phyloP scores from a whole-genome alignment of 2,888 invertebrate genomes.

The Agrochola macilenta region DNA sequence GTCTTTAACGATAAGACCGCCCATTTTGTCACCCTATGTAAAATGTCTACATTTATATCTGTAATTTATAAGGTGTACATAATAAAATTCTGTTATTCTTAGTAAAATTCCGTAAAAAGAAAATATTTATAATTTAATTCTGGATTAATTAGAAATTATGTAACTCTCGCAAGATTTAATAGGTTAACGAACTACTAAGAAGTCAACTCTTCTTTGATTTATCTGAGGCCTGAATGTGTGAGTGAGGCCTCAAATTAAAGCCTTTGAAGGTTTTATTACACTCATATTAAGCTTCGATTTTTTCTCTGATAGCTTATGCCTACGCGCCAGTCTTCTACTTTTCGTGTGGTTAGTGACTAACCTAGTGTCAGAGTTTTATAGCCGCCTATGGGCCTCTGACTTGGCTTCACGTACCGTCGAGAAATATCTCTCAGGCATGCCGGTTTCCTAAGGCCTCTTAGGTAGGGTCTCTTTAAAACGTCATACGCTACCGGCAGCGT shows the following conservation, averaged over 20 bases:
- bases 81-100: too few species aligned
- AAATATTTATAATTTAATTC: not conserved
- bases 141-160: not conserved
- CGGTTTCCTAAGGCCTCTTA: too few species aligned
- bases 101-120: not conserved
- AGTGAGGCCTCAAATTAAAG: not conserved
- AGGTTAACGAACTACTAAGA: not conserved
- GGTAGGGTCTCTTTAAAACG: too few species aligned
- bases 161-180: too few species aligned
- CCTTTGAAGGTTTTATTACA: too few species aligned
- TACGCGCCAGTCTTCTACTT: too few species aligned
- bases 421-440: too few species aligned
- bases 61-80: not conserved
- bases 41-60: not conserved
- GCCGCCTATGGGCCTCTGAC: too few species aligned
- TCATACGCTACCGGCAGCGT: too few species aligned
- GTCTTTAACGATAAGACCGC: not conserved
- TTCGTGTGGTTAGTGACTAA: too few species aligned
- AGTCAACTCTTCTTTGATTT: not conserved
- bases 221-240: not conserved
- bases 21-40: not conserved
- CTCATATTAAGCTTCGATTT: not conserved
- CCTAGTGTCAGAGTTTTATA: too few species aligned
- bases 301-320: not conserved
- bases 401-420: too few species aligned